phyloP scores from a whole-genome alignment of 2,113 vertebrate species.

The Natator depressus region DNA sequence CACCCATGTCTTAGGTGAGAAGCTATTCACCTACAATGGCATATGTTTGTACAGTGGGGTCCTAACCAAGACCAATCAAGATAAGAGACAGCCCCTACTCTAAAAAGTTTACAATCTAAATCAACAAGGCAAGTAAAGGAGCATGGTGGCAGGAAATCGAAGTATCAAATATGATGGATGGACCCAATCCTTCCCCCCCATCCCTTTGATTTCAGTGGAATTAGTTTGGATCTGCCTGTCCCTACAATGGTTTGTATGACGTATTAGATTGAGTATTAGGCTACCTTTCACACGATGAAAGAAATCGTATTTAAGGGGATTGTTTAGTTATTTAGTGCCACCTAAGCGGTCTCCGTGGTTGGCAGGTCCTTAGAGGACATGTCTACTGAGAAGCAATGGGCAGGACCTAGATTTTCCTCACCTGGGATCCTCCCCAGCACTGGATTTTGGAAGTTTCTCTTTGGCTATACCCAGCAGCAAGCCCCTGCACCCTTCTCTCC shows the following conservation, averaged over 20 bases:
- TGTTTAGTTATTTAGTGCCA: neutral
- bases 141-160: too few relatives aligned
- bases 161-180: too few relatives aligned
- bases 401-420: neutral
- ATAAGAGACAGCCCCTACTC: too few relatives aligned
- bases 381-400: neutral
- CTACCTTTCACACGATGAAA: neutral
- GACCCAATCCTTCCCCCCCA: too few relatives aligned
- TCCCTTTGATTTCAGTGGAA: neutral
- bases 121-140: too few relatives aligned
- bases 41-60: too few relatives aligned
- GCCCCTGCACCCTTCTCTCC: too few relatives aligned
- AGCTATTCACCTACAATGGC: too few relatives aligned
- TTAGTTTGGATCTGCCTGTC: neutral
- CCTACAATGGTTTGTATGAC: neutral
- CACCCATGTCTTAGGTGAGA: neutral
- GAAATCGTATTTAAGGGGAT: too few relatives aligned
- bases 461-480: neutral
- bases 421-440: neutral
- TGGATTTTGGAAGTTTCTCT: neutral
- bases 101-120: too few relatives aligned
- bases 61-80: too few relatives aligned
- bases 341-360: neutral
- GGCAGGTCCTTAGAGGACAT: neutral
- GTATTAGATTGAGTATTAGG: neutral